Base-by-base conservation (phyloP, 92 coral and sea anemone genomes). In the Palythoa caribaeorum region DNA sequence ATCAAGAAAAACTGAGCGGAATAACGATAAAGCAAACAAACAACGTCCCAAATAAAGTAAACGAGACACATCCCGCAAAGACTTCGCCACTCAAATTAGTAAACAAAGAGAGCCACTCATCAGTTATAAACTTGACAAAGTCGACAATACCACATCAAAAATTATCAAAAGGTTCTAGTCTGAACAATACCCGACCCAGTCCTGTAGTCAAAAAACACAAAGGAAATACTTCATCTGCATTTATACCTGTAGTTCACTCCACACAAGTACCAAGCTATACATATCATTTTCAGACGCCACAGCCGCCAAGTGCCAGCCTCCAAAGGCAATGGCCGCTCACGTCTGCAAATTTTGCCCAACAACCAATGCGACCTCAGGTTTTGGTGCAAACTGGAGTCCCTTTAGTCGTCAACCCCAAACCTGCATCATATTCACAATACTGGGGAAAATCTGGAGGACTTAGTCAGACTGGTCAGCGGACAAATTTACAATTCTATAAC, bases 11-110 rank as follows among this genome's bases (percentile, higher is more conserved):
- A 19, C 76, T 78, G 40, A 73, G 85, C 2, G 84, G 88, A 6
- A 83, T 86, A 79, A 84, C 88, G 19, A 79, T 78, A 11, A 87
- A 87, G 62, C 74, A 86, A 52, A 78, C 84, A 1, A 78, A 84
- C 1, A 80, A 68, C 47, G 36, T 28, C 21, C 76, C 87, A 65
- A 48, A 70, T 35, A 73, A 28, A 71, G 54, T 2, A 57, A 87
- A 68, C 54, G 38, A 7, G 4, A 62, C 85, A 8, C 36, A 65
- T 38, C 2, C 73, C 21, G 35, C 76, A 38, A 20, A 19, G 28
- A 38, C 40, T 50, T 17, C 44, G 1, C 17, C 84, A 7, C 47
- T 28, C 38, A 28, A 36, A 9, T 77, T 19, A 44, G 50, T 2
- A 84, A 7, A 2, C 44, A 70, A 70, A 12, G 63, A 28, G 36